Conservation (phyloP, 1,140 invertebrate genomes). For the Trichonephila clavipes region DNA sequence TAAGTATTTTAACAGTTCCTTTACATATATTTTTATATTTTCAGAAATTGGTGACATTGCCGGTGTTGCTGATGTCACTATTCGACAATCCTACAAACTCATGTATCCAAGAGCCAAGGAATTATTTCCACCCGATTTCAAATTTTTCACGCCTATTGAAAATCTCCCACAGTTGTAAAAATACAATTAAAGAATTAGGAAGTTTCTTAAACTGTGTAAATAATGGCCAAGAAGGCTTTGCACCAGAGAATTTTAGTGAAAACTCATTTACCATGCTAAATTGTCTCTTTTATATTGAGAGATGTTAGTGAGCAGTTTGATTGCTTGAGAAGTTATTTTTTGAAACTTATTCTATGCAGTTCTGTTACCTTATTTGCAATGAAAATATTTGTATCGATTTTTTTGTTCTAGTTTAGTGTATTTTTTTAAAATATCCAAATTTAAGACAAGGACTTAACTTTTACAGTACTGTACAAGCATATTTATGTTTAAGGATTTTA, state of each 20-base stretch:
- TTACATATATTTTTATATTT: background rate
- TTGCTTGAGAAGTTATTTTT: too few relatives aligned
- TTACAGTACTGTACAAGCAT: too few relatives aligned
- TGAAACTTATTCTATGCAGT: too few relatives aligned
- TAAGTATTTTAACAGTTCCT: too few relatives aligned
- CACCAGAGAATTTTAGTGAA: background rate
- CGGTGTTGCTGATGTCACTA: slow-evolving; percentile 99
- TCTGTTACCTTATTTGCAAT: too few relatives aligned
- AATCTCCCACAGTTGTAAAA: slow-evolving; percentile 86
- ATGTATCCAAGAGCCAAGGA: slow-evolving; percentile 96
- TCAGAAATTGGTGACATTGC: slow-evolving; percentile 98
- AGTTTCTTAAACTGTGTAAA: background rate
- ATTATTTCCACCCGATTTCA: slow-evolving; percentile 97
- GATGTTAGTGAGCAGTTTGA: background rate
- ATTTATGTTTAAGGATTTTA: too few relatives aligned
- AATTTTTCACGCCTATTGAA: slow-evolving; percentile 96
- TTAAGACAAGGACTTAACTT: too few relatives aligned
- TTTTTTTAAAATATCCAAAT: too few relatives aligned
- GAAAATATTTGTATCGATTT: too few relatives aligned
- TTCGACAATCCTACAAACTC: slow-evolving; percentile 97
- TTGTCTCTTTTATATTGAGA: background rate
- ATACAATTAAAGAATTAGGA: background rate
- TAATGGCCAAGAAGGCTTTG: background rate
- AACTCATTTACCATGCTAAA: background rate
- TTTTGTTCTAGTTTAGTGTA: too few relatives aligned